Conservation (phyloP, 2,797 vertebrate species). For the Gallinago solitaria region DNA sequence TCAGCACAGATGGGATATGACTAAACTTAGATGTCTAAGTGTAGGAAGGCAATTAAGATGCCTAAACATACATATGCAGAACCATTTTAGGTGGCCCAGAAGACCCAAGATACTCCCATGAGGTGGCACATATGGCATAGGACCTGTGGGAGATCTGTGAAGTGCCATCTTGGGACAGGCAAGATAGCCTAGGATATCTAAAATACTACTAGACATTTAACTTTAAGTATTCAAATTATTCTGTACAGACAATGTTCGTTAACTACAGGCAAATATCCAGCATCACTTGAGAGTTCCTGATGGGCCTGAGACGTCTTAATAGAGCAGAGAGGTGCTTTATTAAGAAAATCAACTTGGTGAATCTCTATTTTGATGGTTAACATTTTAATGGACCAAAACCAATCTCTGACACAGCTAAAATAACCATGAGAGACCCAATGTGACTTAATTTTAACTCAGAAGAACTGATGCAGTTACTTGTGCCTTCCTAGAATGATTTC, state of each 20-base stretch:
- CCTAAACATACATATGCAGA: neutral
- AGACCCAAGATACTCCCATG: neutral
- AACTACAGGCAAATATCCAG: neutral
- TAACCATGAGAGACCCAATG: neutral
- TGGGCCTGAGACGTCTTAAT: rapidly evolving
- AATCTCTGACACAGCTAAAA: neutral
- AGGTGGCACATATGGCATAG: neutral
- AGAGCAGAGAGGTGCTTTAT: neutral
- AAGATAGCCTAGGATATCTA: neutral
- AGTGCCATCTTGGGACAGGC: neutral
- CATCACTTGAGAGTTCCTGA: rapidly evolving
- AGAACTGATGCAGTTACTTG: neutral
- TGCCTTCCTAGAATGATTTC: neutral
- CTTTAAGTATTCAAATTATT: neutral
- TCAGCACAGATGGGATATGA: neutral
- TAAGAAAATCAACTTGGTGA: neutral
- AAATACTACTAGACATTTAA: neutral
- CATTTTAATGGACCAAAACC: neutral
- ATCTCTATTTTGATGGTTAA: neutral
- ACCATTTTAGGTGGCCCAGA: neutral
- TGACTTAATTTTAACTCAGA: neutral
- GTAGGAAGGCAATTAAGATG: neutral
- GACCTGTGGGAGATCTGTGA: neutral
- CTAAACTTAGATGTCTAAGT: neutral
- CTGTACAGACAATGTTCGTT: neutral